phyloP scores from a whole-genome alignment of 2,113 vertebrate genomes.

The Zapus hudsonius region DNA sequence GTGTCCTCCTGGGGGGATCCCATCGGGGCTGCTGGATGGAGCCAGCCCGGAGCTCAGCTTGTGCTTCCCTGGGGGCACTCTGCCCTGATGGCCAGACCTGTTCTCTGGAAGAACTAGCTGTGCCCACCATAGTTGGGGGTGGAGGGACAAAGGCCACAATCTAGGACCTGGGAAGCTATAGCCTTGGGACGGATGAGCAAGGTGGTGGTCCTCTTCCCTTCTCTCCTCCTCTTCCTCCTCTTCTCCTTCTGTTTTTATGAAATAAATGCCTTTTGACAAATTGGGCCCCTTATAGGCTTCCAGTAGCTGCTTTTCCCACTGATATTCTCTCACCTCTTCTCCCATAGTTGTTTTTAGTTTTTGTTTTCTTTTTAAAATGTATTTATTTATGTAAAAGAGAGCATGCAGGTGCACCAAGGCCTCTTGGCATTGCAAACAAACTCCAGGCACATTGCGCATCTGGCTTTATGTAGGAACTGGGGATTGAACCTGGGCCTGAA shows the following conservation, averaged over 20 bases:
- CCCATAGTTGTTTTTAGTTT: background rate
- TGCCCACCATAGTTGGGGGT: background rate
- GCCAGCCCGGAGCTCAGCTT: background rate
- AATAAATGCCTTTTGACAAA: background rate
- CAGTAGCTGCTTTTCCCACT: background rate
- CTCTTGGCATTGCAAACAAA: no score
- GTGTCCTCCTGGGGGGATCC: slow-evolving; percentile 53
- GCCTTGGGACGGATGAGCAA: background rate
- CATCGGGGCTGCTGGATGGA: rapidly evolving
- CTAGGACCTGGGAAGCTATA: background rate
- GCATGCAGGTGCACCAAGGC: no score
- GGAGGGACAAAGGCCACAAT: background rate
- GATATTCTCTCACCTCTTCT: background rate
- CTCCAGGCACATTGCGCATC: no score
- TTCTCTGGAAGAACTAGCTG: background rate
- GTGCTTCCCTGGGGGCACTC: rapidly evolving
- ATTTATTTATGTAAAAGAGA: no score
- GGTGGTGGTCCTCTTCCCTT: background rate
- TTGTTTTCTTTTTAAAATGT: no score
- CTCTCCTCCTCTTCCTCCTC: background rate
- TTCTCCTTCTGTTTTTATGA: background rate
- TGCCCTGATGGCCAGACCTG: background rate
- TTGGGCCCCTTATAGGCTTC: background rate
- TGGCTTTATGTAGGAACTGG: no score
- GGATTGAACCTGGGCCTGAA: no score